A percentile compares a stretch with the other conserved stretches of the same genome.
Conservation (phyloP, 2,113 vertebrate genomes). For the Osmerus mordax region DNA sequence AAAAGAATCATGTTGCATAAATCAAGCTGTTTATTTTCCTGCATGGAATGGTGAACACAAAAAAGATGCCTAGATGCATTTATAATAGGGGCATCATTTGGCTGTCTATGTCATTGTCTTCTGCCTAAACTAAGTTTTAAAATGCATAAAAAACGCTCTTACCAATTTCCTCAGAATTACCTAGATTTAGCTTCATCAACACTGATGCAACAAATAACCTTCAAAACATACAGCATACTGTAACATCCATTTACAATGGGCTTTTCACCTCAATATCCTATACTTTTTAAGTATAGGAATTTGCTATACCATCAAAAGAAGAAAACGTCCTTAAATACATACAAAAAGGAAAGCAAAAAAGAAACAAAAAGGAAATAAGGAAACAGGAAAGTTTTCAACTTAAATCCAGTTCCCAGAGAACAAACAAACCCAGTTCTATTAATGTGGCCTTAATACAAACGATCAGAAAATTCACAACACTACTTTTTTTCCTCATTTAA, state of each 20-base stretch:
- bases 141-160: slow-evolving; percentile 82
- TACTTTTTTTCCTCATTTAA: slow-evolving; percentile 92
- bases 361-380: slow-evolving; percentile 71
- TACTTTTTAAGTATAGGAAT: slow-evolving; percentile 92
- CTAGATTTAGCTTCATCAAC: slow-evolving; percentile 90
- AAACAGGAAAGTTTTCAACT: slow-evolving; percentile 98
- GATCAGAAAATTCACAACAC: slow-evolving; percentile 97
- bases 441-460: slow-evolving; percentile 93
- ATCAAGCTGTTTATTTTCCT: slow-evolving; percentile 82
- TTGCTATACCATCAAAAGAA: slow-evolving; percentile 89
- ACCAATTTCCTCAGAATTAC: slow-evolving; percentile 84
- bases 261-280: slow-evolving; percentile 81
- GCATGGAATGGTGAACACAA: slow-evolving; percentile 82
- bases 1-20: slow-evolving; percentile 78
- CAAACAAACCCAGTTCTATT: slow-evolving; percentile 87
- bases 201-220: slow-evolving; percentile 92
- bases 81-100: slow-evolving; percentile 82
- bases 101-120: slow-evolving; percentile 79
- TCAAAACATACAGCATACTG: slow-evolving; percentile 96
- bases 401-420: slow-evolving; percentile 88
- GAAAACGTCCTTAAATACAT: slow-evolving; percentile 96
- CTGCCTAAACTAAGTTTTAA: slow-evolving; percentile 84
- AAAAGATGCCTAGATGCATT: slow-evolving; percentile 80
- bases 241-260: slow-evolving; percentile 98
- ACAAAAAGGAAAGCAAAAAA: slow-evolving; percentile 69